Evolutionary conservation across 2,113 vertebrate genomes (phyloP), one percentile per base, ranked within the genome.

Genomic region (Carlito syrichta): DNA sequence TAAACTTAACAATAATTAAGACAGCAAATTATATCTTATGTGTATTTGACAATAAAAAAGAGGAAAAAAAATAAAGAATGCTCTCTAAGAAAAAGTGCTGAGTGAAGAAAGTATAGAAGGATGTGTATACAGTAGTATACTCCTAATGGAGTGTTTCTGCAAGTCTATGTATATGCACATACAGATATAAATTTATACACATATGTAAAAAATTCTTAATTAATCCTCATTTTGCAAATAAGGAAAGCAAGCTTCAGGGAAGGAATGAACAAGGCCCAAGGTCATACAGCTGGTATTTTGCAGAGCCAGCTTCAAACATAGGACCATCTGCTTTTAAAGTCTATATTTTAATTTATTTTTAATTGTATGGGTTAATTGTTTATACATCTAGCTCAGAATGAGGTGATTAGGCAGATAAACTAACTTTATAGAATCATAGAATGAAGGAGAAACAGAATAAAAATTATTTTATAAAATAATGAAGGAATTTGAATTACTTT

Each of bases 401-500:
- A 92, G 40, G 22, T 66, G 66, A 77, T 17, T 40, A 56, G 17
- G 23, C 7, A 79, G 71, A 89, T 71, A 92, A 95, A 58, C 38
- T 91, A 84, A 91, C 16, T 20, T 74, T 11, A 89, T 0, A 92
- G 45, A 87, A 85, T 89, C 45, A 83, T 85, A 81, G 40, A 69
- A 69, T 94, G 23, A 95, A 35, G 10, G 8, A 52, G 1, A 95
- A 93, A 91, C 48, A 78, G 32, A 95, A 88, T 38, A 82, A 88
- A 84, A 6, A 19, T 14, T 40, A 87, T 79, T 96, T 88, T 71
- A 54, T 81, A 94, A 96, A 96, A 94, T 48, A 19, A 76, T 81
- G 43, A 87, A 50, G 3, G 20, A 83, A 74, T 66, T 7, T 19
- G 32, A 43, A 45, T 90, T 17, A 32, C 1, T 79, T 73, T 82